Conservation (phyloP, 2,888 invertebrate genomes). For the Hecatera dysodea region DNA sequence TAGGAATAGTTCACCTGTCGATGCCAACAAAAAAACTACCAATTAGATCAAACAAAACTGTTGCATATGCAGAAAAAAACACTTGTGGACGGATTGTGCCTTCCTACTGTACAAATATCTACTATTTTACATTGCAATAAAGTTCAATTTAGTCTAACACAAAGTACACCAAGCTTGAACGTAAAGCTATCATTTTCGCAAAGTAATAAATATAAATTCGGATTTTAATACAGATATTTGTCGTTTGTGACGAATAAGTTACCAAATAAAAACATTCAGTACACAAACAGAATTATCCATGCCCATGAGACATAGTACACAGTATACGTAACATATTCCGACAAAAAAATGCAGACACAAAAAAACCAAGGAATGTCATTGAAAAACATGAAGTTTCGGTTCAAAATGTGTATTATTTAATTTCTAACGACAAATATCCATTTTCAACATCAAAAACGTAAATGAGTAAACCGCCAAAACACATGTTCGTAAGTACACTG, state of each 20-base stretch:
- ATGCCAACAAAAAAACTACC: slow-evolving; percentile 41
- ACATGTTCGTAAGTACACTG: slow-evolving; percentile 76
- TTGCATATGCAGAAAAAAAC: slow-evolving; percentile 71
- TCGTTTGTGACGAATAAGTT: slow-evolving; percentile 29
- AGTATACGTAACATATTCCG: slow-evolving; percentile 14
- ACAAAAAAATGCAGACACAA: slow-evolving; percentile 32
- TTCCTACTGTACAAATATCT: slow-evolving; percentile 69
- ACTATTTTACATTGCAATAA: slow-evolving; percentile 59
- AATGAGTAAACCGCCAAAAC: slow-evolving; percentile 66
- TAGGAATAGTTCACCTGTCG: slow-evolving; percentile 11
- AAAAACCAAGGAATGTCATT: slow-evolving; percentile 15
- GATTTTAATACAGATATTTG: slow-evolving; percentile 64
- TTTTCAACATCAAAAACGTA: slow-evolving; percentile 46
- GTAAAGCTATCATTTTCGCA: slow-evolving; percentile 56
- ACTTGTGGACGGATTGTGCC: slow-evolving; percentile 84
- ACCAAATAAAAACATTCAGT: background rate
- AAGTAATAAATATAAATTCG: slow-evolving; percentile 67
- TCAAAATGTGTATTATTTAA: background rate
- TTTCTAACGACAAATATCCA: slow-evolving; percentile 62
- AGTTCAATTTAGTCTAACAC: slow-evolving; percentile 56
- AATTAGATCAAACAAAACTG: slow-evolving; percentile 31
- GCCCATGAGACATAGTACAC: background rate
- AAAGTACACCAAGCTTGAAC: slow-evolving; percentile 59
- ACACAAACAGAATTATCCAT: background rate
- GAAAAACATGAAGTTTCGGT: slow-evolving; percentile 8